phyloP scores from a whole-genome alignment of 1,140 invertebrate species.

The Drosophila pseudoananassae region DNA sequence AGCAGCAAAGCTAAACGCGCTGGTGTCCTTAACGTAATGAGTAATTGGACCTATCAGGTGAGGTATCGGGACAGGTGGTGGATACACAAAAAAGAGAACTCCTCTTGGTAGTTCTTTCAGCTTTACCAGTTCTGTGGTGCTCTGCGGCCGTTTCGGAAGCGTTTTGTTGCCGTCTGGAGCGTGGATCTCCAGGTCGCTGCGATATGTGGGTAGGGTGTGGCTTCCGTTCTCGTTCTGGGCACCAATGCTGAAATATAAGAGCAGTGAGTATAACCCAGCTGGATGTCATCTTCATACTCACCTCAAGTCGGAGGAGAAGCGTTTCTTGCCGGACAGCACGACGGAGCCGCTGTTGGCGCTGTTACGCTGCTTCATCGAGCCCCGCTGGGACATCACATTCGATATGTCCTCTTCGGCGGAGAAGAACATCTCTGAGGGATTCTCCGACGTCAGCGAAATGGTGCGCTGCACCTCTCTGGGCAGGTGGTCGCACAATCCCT shows the following conservation, averaged over 20 bases:
- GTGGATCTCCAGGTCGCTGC: conserved; percentile 87
- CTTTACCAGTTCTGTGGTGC: conserved; percentile 83
- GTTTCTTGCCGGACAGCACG: conserved; percentile 84
- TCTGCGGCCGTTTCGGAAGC: conserved; percentile 79
- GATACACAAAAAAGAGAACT: background rate
- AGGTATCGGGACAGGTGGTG: background rate
- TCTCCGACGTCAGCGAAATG: conserved; percentile 93
- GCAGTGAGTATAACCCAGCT: background rate
- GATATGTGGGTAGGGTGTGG: conserved; percentile 85
- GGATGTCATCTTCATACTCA: background rate
- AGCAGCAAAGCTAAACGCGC: conserved; percentile 66
- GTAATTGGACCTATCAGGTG: conserved; percentile 41
- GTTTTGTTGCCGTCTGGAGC: conserved; percentile 84
- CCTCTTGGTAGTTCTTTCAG: conserved; percentile 1
- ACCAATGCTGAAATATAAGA: conserved; percentile 62
- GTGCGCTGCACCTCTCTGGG: conserved; percentile 90
- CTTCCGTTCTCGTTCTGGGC: conserved; percentile 74
- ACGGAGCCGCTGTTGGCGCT: conserved; percentile 67
- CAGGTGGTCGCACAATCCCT: conserved; percentile 55
- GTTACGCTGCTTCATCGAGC: conserved; percentile 77
- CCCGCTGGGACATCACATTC: conserved; percentile 78
- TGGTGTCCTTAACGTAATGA: conserved; percentile 25
- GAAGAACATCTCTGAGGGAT: conserved; percentile 95
- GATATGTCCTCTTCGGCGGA: conserved; percentile 94
- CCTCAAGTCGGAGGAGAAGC: conserved; percentile 85